Evolutionary conservation across 2,888 invertebrate species (phyloP).

Genomic region (Emmelina monodactyla): DNA sequence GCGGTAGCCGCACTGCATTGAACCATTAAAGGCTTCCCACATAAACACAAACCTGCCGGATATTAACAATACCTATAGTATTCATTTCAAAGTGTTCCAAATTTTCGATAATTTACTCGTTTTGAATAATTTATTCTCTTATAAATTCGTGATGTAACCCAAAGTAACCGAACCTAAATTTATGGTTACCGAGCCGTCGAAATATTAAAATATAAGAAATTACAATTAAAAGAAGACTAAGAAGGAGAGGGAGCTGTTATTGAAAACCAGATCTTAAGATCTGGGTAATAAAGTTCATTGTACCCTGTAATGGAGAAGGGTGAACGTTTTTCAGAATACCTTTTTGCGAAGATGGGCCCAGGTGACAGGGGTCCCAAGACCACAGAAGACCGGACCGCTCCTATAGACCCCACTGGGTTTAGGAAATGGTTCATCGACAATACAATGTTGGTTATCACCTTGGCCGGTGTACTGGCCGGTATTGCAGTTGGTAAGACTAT

Average conservation of each 20-base stretch:
- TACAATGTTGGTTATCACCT: slow-evolving; percentile 78
- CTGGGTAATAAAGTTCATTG: slow-evolving; percentile 26
- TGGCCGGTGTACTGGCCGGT: slow-evolving; percentile 81
- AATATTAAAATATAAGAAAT: too few species aligned
- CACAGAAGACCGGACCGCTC: slow-evolving; percentile 68
- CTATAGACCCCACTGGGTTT: slow-evolving; percentile 71
- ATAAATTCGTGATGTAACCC: too few species aligned
- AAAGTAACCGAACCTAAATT: too few species aligned
- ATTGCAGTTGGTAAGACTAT: slow-evolving; percentile 76
- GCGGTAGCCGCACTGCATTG: slow-evolving; percentile 15
- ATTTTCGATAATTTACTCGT: too few species aligned
- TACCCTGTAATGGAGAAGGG: slow-evolving; percentile 67
- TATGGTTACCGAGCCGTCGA: too few species aligned
- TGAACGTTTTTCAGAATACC: slow-evolving; percentile 79
- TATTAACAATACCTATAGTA: too few species aligned
- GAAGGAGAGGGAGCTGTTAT: too few species aligned
- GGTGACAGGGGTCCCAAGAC: slow-evolving; percentile 68
- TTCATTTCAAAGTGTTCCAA: too few species aligned
- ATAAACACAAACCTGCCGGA: too few species aligned
- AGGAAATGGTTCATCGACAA: slow-evolving; percentile 78
- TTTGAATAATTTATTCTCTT: too few species aligned
- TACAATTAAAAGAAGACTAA: too few species aligned
- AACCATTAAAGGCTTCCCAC: too few species aligned
- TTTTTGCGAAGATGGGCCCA: slow-evolving; percentile 82
- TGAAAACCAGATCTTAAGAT: slow-evolving; percentile 27